Percentiles rank a stretch among this genome's conserved stretches.
phyloP scores from a whole-genome alignment of 2,888 invertebrate genomes.

The Drosophila nr. medialis region DNA sequence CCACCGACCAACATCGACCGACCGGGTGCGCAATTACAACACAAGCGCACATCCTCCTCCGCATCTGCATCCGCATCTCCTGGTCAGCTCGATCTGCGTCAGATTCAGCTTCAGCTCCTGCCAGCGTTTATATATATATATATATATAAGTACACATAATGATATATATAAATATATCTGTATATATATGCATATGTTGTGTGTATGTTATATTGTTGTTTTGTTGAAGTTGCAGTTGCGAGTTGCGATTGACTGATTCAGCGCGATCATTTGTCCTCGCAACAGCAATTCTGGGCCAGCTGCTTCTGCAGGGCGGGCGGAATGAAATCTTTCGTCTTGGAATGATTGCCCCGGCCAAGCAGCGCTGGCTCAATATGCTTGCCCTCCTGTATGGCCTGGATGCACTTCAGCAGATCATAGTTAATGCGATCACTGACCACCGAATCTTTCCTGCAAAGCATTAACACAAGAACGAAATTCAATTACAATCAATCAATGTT shows the following conservation, averaged over 20 bases:
- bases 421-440: constrained; percentile 94
- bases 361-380: constrained; percentile 90
- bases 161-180: not conserved
- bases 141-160: not conserved
- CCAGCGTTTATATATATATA: constrained; percentile 6
- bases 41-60: not conserved
- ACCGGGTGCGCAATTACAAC: constrained; percentile 10
- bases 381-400: constrained; percentile 90
- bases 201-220: constrained; percentile 19
- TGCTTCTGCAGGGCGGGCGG: constrained; percentile 90
- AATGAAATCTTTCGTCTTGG: constrained; percentile 94
- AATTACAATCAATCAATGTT: constrained; percentile 1
- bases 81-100: constrained; percentile 6
- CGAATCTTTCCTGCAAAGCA: constrained; percentile 91
- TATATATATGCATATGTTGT: constrained; percentile 2
- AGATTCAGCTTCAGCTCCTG: constrained; percentile 4
- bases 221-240: constrained; percentile 8
- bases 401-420: constrained; percentile 94
- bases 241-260: constrained; percentile 23
- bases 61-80: not conserved
- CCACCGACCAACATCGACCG: constrained; percentile 2
- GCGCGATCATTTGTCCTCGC: constrained; percentile 80
- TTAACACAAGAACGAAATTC: constrained; percentile 60
- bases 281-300: constrained; percentile 81
- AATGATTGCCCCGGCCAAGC: constrained; percentile 89